Evolutionary conservation across 2,113 vertebrate genomes (phyloP).

Genomic region (Terrapene triunguis): DNA sequence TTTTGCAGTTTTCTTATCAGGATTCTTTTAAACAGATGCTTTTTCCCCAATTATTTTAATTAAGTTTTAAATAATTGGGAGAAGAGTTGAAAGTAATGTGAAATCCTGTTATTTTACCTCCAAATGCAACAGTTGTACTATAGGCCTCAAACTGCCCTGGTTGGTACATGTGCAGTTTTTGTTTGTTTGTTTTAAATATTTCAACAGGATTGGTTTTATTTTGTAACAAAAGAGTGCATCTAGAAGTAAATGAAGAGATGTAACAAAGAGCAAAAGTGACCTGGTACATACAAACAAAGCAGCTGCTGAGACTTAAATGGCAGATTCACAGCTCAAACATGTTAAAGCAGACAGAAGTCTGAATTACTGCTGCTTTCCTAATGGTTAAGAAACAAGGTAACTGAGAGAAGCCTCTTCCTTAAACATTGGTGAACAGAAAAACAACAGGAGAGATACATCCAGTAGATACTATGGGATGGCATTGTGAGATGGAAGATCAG

Average conservation of each 20-base stretch:
- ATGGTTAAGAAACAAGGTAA: slow-evolving; percentile 58
- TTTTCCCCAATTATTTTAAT: background rate
- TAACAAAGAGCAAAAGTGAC: slow-evolving; percentile 36
- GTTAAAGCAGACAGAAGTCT: slow-evolving; percentile 23
- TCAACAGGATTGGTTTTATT: slow-evolving; percentile 79
- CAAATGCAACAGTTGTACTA: background rate
- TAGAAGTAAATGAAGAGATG: slow-evolving; percentile 58
- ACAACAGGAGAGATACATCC: slow-evolving; percentile 25
- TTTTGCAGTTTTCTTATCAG: background rate
- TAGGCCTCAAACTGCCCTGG: background rate
- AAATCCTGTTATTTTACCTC: background rate
- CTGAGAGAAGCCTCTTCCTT: slow-evolving; percentile 27
- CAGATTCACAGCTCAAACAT: background rate
- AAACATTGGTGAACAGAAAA: slow-evolving; percentile 35
- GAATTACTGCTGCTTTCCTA: slow-evolving; percentile 10
- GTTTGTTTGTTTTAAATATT: background rate
- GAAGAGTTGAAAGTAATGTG: background rate
- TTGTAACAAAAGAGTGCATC: slow-evolving; percentile 57
- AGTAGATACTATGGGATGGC: background rate
- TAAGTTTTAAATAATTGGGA: background rate
- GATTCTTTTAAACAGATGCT: background rate
- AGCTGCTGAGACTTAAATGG: background rate
- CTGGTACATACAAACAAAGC: background rate
- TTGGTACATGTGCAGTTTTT: background rate
- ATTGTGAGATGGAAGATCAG: slow-evolving; percentile 51